phyloP scores from a whole-genome alignment of 2,113 vertebrate species.

The Siniperca knerii region DNA sequence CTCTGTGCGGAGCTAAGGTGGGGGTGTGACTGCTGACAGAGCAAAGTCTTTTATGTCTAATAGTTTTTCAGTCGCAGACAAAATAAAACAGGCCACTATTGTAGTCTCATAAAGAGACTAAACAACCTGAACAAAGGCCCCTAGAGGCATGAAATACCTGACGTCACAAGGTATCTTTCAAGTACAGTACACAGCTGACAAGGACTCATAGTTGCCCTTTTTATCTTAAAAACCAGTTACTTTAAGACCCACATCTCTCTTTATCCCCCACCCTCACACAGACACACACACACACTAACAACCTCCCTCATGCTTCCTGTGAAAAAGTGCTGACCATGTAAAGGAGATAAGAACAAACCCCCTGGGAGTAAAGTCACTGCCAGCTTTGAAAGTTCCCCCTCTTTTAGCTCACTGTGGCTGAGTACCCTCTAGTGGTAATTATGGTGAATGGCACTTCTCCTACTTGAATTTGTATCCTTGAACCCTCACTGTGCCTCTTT shows the following conservation, averaged over 20 bases:
- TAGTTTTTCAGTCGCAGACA: conserved; percentile 66
- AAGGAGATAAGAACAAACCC: conserved; percentile 58
- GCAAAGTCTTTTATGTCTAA: conserved; percentile 71
- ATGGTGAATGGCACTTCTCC: not conserved
- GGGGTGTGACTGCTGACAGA: conserved; percentile 64
- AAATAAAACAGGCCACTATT: conserved; percentile 74
- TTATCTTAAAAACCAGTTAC: conserved; percentile 39
- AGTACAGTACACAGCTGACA: conserved; percentile 45
- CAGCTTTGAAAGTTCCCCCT: conserved; percentile 3
- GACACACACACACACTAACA: not conserved
- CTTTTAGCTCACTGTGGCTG: conserved; percentile 54
- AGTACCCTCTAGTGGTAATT: conserved; percentile 75
- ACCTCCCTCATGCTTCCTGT: conserved; percentile 53
- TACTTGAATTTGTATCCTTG: conserved; percentile 21
- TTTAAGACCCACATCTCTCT: conserved; percentile 39
- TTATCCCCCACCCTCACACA: conserved; percentile 7
- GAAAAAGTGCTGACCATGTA: conserved; percentile 73
- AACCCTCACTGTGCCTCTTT: conserved; percentile 67
- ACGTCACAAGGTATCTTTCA: conserved; percentile 54
- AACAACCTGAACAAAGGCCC: conserved; percentile 55
- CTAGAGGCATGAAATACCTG: conserved; percentile 47
- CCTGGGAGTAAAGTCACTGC: not conserved
- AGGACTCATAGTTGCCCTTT: conserved; percentile 3
- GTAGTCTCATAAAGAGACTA: conserved; percentile 64
- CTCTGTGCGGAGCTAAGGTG: conserved; percentile 18